phyloP scores from a whole-genome alignment of 2,888 invertebrate species.

The Caenorhabditis sinica region DNA sequence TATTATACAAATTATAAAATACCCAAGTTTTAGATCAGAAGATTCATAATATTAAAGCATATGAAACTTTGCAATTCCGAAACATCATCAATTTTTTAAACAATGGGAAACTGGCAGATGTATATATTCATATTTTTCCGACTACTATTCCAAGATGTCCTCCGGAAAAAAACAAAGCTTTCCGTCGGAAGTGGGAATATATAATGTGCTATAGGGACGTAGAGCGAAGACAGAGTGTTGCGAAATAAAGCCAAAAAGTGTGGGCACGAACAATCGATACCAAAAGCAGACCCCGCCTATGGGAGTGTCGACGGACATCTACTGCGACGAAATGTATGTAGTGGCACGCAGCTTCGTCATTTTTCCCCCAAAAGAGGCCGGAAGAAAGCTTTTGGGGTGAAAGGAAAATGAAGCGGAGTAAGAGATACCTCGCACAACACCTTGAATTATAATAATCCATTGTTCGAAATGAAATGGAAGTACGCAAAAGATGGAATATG shows the following conservation, averaged over 20 bases:
- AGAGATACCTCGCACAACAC: conserved; percentile 2
- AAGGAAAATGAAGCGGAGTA: conserved; percentile 12
- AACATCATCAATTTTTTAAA: conserved; percentile 1
- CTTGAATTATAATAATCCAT: conserved; percentile 43
- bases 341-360: conserved; percentile 30
- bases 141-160: conserved; percentile 6
- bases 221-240: conserved; percentile 43
- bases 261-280: conserved; percentile 64
- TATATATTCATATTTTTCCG: background rate
- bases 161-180: conserved; percentile 31
- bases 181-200: conserved; percentile 47
- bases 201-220: conserved; percentile 42
- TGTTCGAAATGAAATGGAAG: conserved; percentile 32
- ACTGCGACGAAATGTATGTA: conserved; percentile 42
- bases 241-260: conserved; percentile 62
- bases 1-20: no score
- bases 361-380: conserved; percentile 25
- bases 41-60: no score
- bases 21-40: no score
- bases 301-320: conserved; percentile 34
- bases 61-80: background rate
- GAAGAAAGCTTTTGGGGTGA: conserved; percentile 5
- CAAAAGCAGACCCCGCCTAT: conserved; percentile 38
- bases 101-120: conserved; percentile 32
- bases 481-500: conserved; percentile 36